Evolutionary conservation across 2,797 vertebrate genomes (phyloP).

Genomic region (Ptychobarbus kaznakovi): DNA sequence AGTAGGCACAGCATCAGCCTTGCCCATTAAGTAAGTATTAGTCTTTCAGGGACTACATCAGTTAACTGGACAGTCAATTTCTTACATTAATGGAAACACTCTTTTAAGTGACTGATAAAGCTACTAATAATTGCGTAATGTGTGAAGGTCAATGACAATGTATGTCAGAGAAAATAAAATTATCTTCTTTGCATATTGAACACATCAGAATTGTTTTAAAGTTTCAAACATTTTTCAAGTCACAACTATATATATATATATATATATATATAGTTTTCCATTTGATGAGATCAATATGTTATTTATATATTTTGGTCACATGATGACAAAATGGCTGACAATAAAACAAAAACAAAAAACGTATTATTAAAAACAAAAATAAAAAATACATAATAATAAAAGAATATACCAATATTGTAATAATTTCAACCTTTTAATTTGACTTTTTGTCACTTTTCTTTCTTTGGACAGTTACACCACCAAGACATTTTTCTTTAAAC

Average conservation of each 20-base stretch:
- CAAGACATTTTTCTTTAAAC: background rate
- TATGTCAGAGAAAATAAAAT: background rate
- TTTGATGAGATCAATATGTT: background rate
- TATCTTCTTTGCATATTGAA: background rate
- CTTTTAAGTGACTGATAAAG: background rate
- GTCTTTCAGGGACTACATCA: background rate
- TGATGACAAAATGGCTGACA: background rate
- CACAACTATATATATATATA: background rate
- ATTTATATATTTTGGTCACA: background rate
- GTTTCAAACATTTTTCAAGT: background rate
- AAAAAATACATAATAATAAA: background rate
- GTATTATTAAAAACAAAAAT: background rate
- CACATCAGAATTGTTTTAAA: background rate
- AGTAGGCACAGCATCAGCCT: background rate
- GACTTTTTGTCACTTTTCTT: background rate
- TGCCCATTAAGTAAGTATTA: constrained; percentile 3
- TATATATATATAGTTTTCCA: background rate
- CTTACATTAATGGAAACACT: background rate
- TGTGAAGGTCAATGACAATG: background rate
- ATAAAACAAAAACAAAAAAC: background rate
- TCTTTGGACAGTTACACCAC: background rate
- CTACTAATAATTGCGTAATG: background rate
- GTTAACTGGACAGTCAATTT: background rate
- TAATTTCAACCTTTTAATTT: background rate
- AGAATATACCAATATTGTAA: background rate